Evolutionary conservation across 2,888 invertebrate genomes (phyloP), one percentile per base, ranked within the genome.

Genomic region (Epirrita christyi): DNA sequence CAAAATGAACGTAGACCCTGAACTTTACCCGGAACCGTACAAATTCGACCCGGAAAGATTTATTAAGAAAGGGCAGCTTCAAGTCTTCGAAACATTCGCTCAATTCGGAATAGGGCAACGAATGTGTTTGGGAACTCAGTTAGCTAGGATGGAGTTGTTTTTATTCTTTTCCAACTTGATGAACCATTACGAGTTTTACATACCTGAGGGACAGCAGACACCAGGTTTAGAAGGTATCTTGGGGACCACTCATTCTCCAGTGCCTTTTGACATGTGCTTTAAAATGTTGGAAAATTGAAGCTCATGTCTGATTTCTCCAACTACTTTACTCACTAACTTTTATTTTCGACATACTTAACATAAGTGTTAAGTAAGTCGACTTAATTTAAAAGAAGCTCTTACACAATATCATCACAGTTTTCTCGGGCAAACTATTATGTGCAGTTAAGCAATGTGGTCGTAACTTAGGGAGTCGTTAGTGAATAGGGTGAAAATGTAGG

Each of bases 71-170:
- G 96, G 96, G 36, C 94, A 94, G 78, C 94, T 97, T 29, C 87
- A 88, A 61, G 95, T 95, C 56, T 96, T 96, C 0, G 95, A 96
- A 68, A 95, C 93, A 75, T 97, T 97, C 82, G 94, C 97, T 80
- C 97, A 97, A 0, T 97, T 97, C 80, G 97, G 97, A 11, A 95
- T 96, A 4, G 97, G 97, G 0, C 93, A 96, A n/a, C 93, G 97
- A 15, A 95, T 96, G 94, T 97, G 97, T 70, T 90, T 97, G 6
- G 97, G 97, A 8, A 96, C 96, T 73, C 94, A 95, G 0, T 82
- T 97, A 37, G 97, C 97, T 0, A 93, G 95, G 55, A 96, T 96
- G 95, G 97, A 97, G 78, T 86, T 97, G 9, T 97, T 96, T 83
- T 88, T 97, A 6, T 97, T 97, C 89, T 96, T 97, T 79, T 93